Evolutionary conservation across 2,113 vertebrate genomes (phyloP).

Genomic region (Corydoras maculifer): DNA sequence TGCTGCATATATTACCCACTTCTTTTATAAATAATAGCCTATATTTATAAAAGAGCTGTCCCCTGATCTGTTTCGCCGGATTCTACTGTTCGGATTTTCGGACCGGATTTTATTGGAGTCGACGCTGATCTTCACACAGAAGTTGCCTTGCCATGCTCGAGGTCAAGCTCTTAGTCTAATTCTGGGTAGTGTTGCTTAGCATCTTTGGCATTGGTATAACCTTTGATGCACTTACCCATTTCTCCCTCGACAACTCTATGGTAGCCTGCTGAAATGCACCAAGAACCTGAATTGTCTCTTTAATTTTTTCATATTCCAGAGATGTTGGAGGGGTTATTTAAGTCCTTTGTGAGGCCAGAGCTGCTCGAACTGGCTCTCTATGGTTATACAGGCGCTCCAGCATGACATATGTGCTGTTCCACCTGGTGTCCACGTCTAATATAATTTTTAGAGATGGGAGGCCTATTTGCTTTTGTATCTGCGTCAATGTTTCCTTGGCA

Average conservation of each 20-base stretch:
- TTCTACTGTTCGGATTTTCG: too few relatives aligned
- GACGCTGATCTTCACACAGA: too few relatives aligned
- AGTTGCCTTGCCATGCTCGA: too few relatives aligned
- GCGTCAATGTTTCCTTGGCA: too few relatives aligned
- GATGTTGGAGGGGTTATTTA: not conserved
- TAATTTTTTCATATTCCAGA: not conserved
- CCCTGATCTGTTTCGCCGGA: too few relatives aligned
- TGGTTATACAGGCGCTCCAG: not conserved
- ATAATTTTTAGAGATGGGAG: too few relatives aligned
- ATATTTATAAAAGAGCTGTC: too few relatives aligned
- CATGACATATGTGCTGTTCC: not conserved
- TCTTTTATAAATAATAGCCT: too few relatives aligned
- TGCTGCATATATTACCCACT: too few relatives aligned
- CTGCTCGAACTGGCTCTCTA: not conserved
- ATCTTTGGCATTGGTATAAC: not conserved
- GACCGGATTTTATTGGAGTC: too few relatives aligned
- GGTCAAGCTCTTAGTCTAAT: not conserved
- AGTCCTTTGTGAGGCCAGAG: not conserved
- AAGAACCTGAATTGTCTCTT: not conserved
- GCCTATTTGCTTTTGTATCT: too few relatives aligned
- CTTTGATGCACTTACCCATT: not conserved
- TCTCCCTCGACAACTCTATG: not conserved
- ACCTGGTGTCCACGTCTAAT: too few relatives aligned
- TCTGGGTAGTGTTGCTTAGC: not conserved
- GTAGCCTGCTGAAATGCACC: not conserved